Base-by-base conservation (phyloP, 2,797 vertebrate species). In the Melanotaenia maccullochi region DNA sequence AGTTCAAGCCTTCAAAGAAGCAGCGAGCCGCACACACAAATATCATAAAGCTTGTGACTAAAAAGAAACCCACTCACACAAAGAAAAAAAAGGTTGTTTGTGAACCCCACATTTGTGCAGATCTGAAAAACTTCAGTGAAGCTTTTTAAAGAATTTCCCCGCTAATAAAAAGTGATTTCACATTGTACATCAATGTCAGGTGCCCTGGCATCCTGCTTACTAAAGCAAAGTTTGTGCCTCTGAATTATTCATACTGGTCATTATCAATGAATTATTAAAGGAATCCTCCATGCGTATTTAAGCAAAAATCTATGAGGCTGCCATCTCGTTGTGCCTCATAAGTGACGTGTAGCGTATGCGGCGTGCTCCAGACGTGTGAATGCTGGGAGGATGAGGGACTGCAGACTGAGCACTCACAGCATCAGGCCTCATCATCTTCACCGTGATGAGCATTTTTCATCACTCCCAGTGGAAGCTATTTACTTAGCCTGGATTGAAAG, bases 221-320 rank as follows among this genome's bases (percentile, higher is more conserved):
- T 68, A 93, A 91, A 90, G 92, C 93, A 94, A 94, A 94, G 90
- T 93, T 93, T 92, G 88, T 85, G 84, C 83, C 75, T 77, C 80
- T 94, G 85, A 94, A 95, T 95, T 84, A 95, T 95, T 93, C 89
- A 95, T 93, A 85, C 81, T 90, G 91, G 91, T 95, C 93, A 95
- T 95, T 95, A 95, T 94, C 91, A 91, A 95, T 95, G 90, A 94
- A 95, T 95, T 95, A 95, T 95, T 95, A 93, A 95, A 93, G 91
- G 75, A 93, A 89, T 92, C 91, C 89, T 90, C 90, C 89, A 91
- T 93, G 91, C 90, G 90, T 92, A 92, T 94, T 93, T 93, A 94
- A 95, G 89, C 86, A 93, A 90, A 94, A 95, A 95, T 94, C 93
- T 93, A 95, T 93, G 92, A 87, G 82, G 90, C 90, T 91, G 92